These are phyloP conservation scores for Dipodomys merriami DNA, from an alignment of 2,113 vertebrate species.

Conservation along the genomic window DNA sequence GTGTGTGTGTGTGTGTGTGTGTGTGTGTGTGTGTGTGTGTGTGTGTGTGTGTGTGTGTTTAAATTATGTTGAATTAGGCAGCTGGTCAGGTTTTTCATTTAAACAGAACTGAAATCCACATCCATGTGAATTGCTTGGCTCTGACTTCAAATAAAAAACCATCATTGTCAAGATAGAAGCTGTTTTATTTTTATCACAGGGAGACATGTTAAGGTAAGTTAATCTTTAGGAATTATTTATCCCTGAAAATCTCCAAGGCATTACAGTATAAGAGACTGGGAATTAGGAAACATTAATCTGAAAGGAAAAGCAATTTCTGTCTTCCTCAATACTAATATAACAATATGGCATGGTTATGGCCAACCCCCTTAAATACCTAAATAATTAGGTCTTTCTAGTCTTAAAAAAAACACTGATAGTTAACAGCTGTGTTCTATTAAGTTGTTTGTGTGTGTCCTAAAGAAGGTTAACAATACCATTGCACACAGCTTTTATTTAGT, in stretches of 20 bases:
- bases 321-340: slow-evolving; percentile 51
- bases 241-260: slow-evolving; percentile 47
- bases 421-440: slow-evolving; percentile 55
- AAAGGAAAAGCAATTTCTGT: slow-evolving; percentile 34
- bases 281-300: slow-evolving; percentile 67
- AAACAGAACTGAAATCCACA: slow-evolving; percentile 44
- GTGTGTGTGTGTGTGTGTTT: background rate
- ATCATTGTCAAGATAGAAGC: slow-evolving; percentile 33
- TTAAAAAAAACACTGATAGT: background rate
- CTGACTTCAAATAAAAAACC: slow-evolving; percentile 61
- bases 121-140: slow-evolving; percentile 6
- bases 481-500: background rate
- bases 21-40: background rate
- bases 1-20: background rate
- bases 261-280: slow-evolving; percentile 38
- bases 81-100: slow-evolving; percentile 34
- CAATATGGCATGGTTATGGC: background rate
- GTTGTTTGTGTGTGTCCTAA: background rate
- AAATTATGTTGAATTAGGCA: slow-evolving; percentile 33
- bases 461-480: slow-evolving; percentile 5
- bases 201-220: slow-evolving; percentile 57
- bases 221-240: slow-evolving; percentile 76
- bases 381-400: slow-evolving; percentile 34
- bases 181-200: slow-evolving; percentile 59
- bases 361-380: slow-evolving; percentile 48